These are phyloP conservation scores for Tridacna crocea DNA, from an alignment of 2,888 invertebrate genomes.

Conservation along the genomic window DNA sequence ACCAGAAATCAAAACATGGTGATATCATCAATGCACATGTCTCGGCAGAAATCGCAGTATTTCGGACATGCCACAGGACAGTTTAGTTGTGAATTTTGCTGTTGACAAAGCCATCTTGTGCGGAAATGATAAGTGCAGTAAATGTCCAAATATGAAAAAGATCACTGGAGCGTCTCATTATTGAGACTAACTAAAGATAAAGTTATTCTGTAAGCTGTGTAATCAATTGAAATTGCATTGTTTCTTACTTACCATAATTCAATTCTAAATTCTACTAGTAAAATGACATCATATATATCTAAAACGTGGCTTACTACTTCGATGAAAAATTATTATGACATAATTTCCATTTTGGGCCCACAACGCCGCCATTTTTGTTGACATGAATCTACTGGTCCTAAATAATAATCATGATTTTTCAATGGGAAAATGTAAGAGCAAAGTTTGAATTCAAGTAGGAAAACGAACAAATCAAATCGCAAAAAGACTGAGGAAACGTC, in stretches of 20 bases:
- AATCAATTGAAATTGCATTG: neutral
- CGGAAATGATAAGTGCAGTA: neutral
- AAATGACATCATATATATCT: neutral
- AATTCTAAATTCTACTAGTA: no score
- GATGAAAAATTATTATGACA: neutral
- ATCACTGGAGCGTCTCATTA: neutral
- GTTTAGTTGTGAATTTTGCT: no score
- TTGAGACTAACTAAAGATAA: neutral
- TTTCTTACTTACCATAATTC: no score
- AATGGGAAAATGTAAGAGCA: neutral
- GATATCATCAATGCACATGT: no score
- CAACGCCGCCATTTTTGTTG: conserved; percentile 60
- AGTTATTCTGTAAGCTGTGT: no score
- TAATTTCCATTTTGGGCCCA: conserved; percentile 1
- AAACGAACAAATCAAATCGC: neutral
- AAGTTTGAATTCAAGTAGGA: neutral
- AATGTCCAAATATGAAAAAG: no score
- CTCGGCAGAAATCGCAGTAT: no score
- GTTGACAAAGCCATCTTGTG: no score
- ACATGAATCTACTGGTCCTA: conserved; percentile 51
- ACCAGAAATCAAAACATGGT: no score
- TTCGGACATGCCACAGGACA: no score
- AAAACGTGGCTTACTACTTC: neutral
- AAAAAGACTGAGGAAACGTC: neutral
- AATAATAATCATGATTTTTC: neutral